These are phyloP conservation scores for Andrena marginata DNA, from an alignment of 2,888 invertebrate species.

Conservation along the genomic window DNA sequence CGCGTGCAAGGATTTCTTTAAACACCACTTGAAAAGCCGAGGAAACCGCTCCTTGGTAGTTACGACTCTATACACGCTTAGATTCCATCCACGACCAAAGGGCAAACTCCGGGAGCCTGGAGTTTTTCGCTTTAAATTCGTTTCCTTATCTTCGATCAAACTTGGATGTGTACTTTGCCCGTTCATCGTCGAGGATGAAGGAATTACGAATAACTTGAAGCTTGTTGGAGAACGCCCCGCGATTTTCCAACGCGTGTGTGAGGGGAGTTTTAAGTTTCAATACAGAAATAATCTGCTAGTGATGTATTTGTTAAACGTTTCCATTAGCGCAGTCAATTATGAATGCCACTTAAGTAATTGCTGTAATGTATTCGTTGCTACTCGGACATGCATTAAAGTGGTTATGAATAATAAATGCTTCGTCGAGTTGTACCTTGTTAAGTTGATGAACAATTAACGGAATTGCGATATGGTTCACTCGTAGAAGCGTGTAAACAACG, in stretches of 20 bases:
- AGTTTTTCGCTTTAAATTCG: not conserved
- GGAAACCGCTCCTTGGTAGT: not conserved
- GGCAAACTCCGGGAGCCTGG: not conserved
- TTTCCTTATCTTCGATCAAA: not conserved
- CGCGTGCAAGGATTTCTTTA: not conserved
- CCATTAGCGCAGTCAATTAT: not conserved
- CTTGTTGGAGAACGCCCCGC: not conserved
- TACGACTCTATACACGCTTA: not conserved
- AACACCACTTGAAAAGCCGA: not conserved
- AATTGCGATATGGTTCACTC: not conserved
- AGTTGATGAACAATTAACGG: conserved; percentile 1
- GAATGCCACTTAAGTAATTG: conserved; percentile 9
- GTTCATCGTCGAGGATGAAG: not conserved
- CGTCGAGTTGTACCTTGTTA: not conserved
- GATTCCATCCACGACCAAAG: conserved; percentile 10
- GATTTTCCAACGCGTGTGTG: not conserved
- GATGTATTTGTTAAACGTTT: too few relatives aligned
- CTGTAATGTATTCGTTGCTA: not conserved
- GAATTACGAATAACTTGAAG: not conserved
- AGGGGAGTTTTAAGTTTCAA: not conserved
- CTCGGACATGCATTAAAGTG: conserved; percentile 10
- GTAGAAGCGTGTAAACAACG: not conserved
- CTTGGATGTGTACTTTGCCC: not conserved
- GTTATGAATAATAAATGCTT: conserved; percentile 18
- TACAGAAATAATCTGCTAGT: not conserved